Evolutionary conservation across 2,797 vertebrate genomes (phyloP), one percentile per base, ranked within the genome.

Genomic region (Tapera naevia): DNA sequence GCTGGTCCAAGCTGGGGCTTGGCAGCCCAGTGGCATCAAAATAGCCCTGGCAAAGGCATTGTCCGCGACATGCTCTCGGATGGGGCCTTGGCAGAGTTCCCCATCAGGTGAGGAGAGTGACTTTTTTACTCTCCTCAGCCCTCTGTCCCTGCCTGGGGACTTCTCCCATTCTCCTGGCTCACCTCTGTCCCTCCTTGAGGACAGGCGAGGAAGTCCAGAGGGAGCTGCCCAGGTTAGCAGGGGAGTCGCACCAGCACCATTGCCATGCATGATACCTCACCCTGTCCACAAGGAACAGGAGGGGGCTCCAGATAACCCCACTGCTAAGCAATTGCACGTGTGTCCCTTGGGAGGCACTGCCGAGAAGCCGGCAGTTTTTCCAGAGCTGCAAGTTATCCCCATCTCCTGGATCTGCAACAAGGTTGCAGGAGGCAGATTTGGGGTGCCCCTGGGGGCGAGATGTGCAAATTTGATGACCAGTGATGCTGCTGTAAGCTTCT

Each of bases 1-100:
- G 13, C 79, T 10, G 32, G 62, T 45, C 82, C 39, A 2, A 35
- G 82, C 57, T 12, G 73, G 46, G 66, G 5, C 37, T 78, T 81
- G 61, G 39, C 83, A 78, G 67, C 81, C 67, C 89, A 1, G 53
- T 5, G 27, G 60, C 86, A 83, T 80, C 43, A 2, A 83, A 96
- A 93, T 72, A 97, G 89, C 85, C 66, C 83, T 92, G 96, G 92
- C 96, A 80, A 43, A 73, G 72, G 57, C 66, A 28, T 21, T 11
- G 5, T 25, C 69, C 5, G 2, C 4, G 43, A 41, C 45, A 37
- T 11, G 25, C 39, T 91, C 41, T 80, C 13, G 22, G 78, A 61
- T 30, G 0, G 72, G 58, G 58, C 85, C 84, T 66, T 4, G 3
- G 56, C 60, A 10, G 30, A 28, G 23, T 9, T 22, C 76, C 69